These are phyloP conservation scores for Eubasilissa splendida DNA, from an alignment of 2,888 invertebrate species.

Conservation along the genomic window DNA sequence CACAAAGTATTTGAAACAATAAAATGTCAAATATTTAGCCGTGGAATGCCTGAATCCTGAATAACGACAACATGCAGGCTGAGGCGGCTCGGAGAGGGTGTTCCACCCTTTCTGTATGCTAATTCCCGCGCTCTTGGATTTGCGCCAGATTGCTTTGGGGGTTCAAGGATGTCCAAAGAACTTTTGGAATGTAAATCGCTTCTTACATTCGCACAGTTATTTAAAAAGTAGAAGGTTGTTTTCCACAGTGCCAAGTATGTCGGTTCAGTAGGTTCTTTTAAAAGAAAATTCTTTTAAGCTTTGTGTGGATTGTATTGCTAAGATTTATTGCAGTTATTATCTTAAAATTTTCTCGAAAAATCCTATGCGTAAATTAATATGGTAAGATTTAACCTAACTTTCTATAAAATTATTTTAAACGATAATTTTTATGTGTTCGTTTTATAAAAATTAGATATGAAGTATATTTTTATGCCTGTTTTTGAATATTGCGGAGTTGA, in stretches of 20 bases:
- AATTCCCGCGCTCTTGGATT: constrained; percentile 13
- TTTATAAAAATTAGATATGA: too few relatives aligned
- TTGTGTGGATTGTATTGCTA: background rate
- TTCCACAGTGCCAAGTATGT: background rate
- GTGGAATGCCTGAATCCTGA: too few relatives aligned
- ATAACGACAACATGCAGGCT: background rate
- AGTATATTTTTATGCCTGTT: too few relatives aligned
- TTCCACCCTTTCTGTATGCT: constrained; percentile 17
- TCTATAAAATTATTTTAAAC: background rate
- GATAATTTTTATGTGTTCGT: too few relatives aligned
- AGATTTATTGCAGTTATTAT: too few relatives aligned
- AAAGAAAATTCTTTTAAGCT: constrained; percentile 1
- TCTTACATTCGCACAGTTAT: constrained; percentile 2
- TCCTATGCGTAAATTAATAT: background rate
- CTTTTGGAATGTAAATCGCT: constrained; percentile 20
- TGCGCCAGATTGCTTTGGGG: constrained; percentile 17
- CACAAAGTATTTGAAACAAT: background rate
- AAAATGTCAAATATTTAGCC: too few relatives aligned
- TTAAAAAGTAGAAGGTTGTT: background rate
- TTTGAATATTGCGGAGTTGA: too few relatives aligned
- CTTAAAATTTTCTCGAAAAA: background rate
- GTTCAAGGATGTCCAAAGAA: constrained; percentile 28
- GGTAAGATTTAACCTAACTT: background rate
- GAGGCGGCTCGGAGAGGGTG: constrained; percentile 7
- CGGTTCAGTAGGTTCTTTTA: constrained; percentile 8